Percentiles rank a stretch among this genome's conserved stretches.
phyloP scores from a whole-genome alignment of 2,797 vertebrate genomes.

The Xenopus petersii region DNA sequence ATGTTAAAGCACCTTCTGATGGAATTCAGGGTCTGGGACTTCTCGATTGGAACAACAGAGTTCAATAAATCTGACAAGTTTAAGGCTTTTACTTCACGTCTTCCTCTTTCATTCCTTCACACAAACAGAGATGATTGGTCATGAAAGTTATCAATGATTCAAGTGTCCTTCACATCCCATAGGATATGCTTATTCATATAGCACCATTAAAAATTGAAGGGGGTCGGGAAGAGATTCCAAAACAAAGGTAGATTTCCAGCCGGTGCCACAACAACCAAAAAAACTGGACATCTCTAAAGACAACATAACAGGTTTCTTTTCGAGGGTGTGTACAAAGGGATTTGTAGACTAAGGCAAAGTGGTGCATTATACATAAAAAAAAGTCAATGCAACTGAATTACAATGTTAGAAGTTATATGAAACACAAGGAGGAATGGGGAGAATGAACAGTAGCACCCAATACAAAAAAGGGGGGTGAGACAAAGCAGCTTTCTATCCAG shows the following conservation, averaged over 20 bases:
- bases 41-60: no score
- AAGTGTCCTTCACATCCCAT: neutral
- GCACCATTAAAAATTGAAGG: neutral
- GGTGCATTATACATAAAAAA: constrained; percentile 16
- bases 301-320: neutral
- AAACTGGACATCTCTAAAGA: neutral
- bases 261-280: neutral
- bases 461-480: neutral
- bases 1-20: no score
- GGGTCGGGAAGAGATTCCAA: neutral
- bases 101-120: neutral
- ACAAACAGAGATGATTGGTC: neutral
- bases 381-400: neutral
- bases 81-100: no score
- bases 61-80: no score
- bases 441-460: constrained; percentile 5
- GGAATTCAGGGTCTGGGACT: no score
- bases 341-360: constrained; percentile 38
- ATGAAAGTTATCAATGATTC: neutral
- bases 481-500: neutral
- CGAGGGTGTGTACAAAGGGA: neutral
- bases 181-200: neutral
- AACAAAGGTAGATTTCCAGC: neutral
- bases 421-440: neutral
- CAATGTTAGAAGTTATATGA: neutral